Evolutionary conservation across 2,888 invertebrate genomes (phyloP).

Genomic region (Arctia plantaginis): DNA sequence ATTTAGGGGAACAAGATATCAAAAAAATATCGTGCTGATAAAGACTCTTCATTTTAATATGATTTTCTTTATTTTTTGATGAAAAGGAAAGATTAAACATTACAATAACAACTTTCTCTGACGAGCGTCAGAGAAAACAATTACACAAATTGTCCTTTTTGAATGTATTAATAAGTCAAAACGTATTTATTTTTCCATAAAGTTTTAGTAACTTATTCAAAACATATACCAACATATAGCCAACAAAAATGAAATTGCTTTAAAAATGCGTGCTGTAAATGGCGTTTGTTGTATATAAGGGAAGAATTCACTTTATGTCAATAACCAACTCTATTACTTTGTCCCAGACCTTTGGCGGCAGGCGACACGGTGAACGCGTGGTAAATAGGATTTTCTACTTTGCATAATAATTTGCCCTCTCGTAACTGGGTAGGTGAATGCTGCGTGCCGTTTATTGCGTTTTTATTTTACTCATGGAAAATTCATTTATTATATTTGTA

Average conservation of each 20-base stretch:
- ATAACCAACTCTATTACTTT: conserved; percentile 74
- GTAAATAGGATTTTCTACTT: conserved; percentile 76
- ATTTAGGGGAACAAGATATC: not conserved
- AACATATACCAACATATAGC: not conserved
- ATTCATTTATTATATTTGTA: conserved; percentile 47
- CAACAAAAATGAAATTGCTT: conserved; percentile 10
- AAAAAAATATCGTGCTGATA: not conserved
- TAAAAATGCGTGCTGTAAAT: conserved; percentile 21
- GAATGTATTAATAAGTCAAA: not conserved
- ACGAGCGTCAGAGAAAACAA: not conserved
- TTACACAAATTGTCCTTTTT: not conserved
- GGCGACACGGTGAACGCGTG: conserved; percentile 58
- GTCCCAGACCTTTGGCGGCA: conserved; percentile 61
- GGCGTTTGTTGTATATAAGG: conserved; percentile 61
- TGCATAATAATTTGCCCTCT: conserved; percentile 70
- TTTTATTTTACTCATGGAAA: conserved; percentile 41
- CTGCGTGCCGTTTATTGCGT: conserved; percentile 40
- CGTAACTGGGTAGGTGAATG: conserved; percentile 37
- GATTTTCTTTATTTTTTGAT: not conserved
- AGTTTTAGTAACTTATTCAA: not conserved
- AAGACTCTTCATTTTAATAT: not conserved
- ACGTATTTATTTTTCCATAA: not conserved
- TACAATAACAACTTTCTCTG: not conserved
- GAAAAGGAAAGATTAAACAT: not conserved
- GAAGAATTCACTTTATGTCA: conserved; percentile 65